Percentiles rank a stretch among this genome's conserved stretches.
These are phyloP conservation scores for Zosterops japonicus DNA, from an alignment of 2,113 vertebrate genomes.

Conservation along the genomic window DNA sequence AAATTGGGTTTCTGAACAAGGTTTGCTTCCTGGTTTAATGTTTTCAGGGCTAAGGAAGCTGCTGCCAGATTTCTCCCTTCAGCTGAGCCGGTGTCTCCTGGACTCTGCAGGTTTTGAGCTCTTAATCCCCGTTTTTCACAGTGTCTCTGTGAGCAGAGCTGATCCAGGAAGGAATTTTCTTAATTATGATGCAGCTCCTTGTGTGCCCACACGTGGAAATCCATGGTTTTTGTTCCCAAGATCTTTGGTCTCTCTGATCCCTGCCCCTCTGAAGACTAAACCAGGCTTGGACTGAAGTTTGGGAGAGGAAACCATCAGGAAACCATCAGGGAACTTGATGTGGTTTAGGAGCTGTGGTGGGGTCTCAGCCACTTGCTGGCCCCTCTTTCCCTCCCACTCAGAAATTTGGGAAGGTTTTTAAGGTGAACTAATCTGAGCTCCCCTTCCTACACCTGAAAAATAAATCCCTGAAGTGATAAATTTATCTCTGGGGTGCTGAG, in stretches of 20 bases:
- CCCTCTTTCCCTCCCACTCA: background rate
- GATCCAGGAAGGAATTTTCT: background rate
- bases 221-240: background rate
- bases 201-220: background rate
- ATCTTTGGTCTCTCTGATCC: background rate
- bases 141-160: background rate
- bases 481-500: background rate
- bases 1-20: rapidly evolving
- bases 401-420: background rate
- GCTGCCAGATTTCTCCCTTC: background rate
- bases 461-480: too few relatives aligned
- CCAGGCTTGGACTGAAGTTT: rapidly evolving
- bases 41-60: background rate
- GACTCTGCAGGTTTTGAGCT: background rate
- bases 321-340: too few relatives aligned
- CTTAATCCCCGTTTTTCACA: background rate
- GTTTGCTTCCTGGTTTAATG: background rate
- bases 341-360: background rate
- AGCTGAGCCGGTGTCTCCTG: background rate
- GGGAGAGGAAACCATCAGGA: background rate
- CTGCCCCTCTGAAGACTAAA: background rate
- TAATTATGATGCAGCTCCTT: background rate
- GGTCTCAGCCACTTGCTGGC: background rate
- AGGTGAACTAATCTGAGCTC: background rate
- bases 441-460: background rate